Evolutionary conservation across 2,888 invertebrate genomes (phyloP).

Genomic region (Pterobdella sp.): DNA sequence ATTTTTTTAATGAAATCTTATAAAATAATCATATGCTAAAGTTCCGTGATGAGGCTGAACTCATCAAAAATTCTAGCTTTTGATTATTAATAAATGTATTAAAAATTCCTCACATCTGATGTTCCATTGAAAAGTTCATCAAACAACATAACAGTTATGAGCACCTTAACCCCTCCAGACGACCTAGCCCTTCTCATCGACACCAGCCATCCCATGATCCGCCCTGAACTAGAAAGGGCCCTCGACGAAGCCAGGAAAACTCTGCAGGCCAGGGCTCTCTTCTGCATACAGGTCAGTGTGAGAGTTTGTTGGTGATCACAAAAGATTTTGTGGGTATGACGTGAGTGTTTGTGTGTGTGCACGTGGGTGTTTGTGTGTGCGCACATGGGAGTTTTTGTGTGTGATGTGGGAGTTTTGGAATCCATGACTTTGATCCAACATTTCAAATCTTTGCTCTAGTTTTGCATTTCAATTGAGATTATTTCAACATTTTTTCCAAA

Average conservation of each 20-base stretch:
- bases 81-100: too few relatives aligned
- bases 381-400: neutral
- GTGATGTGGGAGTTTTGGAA: neutral
- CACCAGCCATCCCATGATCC: conserved; percentile 39
- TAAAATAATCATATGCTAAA: too few relatives aligned
- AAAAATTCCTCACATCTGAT: too few relatives aligned
- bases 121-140: too few relatives aligned
- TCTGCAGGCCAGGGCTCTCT: conserved; percentile 35
- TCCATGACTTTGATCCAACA: neutral
- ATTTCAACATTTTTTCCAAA: too few relatives aligned
- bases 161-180: conserved; percentile 30
- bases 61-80: too few relatives aligned
- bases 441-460: neutral
- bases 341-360: too few relatives aligned
- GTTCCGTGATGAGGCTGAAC: too few relatives aligned
- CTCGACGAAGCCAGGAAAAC: conserved; percentile 37
- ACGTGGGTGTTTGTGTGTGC: too few relatives aligned
- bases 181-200: conserved; percentile 40
- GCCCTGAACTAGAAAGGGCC: conserved; percentile 37
- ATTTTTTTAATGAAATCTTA: too few relatives aligned
- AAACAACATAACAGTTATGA: neutral
- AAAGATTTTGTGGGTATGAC: too few relatives aligned
- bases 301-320: too few relatives aligned
- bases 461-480: neutral
- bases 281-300: conserved; percentile 38